Percentiles rank a stretch among this genome's conserved stretches.
Evolutionary conservation across 1,140 invertebrate species (phyloP).

Genomic region (Brachionus manjavacas): DNA sequence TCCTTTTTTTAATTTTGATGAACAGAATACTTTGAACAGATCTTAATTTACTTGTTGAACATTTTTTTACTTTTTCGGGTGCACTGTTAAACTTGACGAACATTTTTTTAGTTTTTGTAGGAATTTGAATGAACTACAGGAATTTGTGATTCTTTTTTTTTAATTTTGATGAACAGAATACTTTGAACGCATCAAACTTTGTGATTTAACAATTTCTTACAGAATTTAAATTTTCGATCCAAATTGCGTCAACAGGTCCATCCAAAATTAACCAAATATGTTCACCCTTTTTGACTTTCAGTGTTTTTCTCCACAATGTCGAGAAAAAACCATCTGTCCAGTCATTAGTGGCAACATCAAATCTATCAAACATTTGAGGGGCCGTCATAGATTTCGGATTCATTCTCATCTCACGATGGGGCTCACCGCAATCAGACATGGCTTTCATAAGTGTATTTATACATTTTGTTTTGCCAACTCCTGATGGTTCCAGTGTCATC

Average conservation of each 20-base stretch:
- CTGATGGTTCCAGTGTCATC: constrained; percentile 74
- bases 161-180: no score
- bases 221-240: no score
- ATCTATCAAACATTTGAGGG: constrained; percentile 89
- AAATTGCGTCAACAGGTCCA: constrained; percentile 58
- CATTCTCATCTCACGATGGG: constrained; percentile 91
- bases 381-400: constrained; percentile 95
- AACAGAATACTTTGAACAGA: no score
- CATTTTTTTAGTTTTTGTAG: no score
- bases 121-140: no score
- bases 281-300: constrained; percentile 75
- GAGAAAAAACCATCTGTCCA: constrained; percentile 98
- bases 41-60: no score
- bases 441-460: constrained; percentile 91
- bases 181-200: no score
- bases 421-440: constrained; percentile 73
- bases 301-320: constrained; percentile 82
- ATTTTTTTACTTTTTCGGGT: no score
- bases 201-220: no score
- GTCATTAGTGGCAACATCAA: constrained; percentile 93
- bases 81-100: no score
- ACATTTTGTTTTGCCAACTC: constrained; percentile 87
- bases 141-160: no score
- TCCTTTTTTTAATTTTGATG: no score
- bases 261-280: constrained; percentile 58